Conservation (phyloP, 2,113 vertebrate genomes). For the Xenopus borealis region DNA sequence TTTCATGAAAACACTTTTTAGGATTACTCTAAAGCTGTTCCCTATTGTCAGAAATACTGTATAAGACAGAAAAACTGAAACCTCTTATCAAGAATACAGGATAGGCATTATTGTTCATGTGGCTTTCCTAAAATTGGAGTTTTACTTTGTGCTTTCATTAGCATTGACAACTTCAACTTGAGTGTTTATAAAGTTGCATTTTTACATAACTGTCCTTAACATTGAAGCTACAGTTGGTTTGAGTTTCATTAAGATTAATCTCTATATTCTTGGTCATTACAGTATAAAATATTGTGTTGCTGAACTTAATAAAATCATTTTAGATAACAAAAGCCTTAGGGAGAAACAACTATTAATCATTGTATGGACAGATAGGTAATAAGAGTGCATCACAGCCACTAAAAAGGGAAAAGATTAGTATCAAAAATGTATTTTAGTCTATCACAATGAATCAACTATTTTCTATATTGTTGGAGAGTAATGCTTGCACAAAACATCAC, state of each 20-base stretch:
- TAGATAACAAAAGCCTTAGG: constrained; percentile 32
- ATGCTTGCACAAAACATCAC: constrained; percentile 17
- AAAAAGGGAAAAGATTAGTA: constrained; percentile 17
- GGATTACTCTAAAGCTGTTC: too few species aligned
- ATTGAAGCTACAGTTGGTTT: neutral
- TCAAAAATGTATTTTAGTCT: constrained; percentile 26
- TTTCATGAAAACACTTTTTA: too few species aligned
- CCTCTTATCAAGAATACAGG: too few species aligned
- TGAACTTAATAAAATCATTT: constrained; percentile 13
- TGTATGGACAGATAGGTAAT: constrained; percentile 22
- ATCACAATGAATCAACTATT: constrained; percentile 22
- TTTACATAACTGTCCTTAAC: neutral
- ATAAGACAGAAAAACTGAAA: too few species aligned
- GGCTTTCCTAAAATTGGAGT: too few species aligned
- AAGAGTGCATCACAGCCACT: constrained; percentile 20
- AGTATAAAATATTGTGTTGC: constrained; percentile 10
- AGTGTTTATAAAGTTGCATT: too few species aligned
- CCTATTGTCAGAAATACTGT: too few species aligned
- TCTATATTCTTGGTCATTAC: constrained; percentile 16
- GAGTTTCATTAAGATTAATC: constrained; percentile 6
- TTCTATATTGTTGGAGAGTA: constrained; percentile 12
- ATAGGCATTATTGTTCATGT: too few species aligned
- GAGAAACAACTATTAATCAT: constrained; percentile 33
- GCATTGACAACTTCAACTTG: too few species aligned
- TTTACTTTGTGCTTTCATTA: too few species aligned